Conservation (phyloP, 2,113 vertebrate species). For the Tachuris rubrigastra region DNA sequence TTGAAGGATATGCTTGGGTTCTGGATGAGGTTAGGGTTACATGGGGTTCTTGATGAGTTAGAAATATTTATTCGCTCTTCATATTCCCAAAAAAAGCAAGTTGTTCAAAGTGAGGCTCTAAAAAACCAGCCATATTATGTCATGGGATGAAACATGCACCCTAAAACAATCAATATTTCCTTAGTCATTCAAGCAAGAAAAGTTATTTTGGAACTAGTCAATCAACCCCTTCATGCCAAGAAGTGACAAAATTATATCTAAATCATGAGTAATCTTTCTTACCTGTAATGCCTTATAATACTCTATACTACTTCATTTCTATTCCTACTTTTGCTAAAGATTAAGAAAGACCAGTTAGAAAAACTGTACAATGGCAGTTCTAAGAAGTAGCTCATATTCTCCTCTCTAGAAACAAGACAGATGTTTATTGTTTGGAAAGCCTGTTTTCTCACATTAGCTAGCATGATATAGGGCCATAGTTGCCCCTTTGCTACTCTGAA, state of each 20-base stretch:
- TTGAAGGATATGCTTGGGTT: background rate
- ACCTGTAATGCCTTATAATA: background rate
- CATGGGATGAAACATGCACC: background rate
- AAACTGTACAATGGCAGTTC: background rate
- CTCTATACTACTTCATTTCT: background rate
- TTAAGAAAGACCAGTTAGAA: background rate
- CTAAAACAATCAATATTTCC: background rate
- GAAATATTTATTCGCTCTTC: background rate
- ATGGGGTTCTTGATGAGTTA: background rate
- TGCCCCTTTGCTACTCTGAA: background rate
- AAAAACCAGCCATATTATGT: background rate
- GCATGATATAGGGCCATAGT: background rate
- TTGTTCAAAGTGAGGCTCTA: background rate
- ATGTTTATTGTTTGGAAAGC: background rate
- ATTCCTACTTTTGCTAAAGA: background rate
- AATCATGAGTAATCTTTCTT: background rate
- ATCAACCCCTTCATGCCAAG: background rate
- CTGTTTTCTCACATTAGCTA: background rate
- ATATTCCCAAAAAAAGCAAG: background rate
- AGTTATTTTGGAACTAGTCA: background rate
- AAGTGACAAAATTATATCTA: background rate
- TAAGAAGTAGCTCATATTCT: background rate
- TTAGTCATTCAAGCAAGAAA: background rate
- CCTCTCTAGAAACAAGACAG: background rate
- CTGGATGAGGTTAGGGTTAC: background rate